These are phyloP conservation scores for Peromyscus californicus DNA, from an alignment of 2,113 vertebrate species.

Conservation along the genomic window DNA sequence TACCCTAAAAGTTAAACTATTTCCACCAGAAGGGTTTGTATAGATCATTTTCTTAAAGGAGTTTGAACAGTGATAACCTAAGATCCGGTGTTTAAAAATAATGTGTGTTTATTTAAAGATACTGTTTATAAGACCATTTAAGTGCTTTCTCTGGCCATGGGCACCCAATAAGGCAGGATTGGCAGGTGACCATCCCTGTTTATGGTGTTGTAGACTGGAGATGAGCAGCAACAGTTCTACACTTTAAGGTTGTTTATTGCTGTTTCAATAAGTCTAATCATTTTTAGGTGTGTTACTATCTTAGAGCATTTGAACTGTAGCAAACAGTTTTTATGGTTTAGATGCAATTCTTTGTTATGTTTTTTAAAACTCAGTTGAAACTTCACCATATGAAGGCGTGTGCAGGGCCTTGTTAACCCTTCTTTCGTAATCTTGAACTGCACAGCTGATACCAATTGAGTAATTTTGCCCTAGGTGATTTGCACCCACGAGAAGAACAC, in stretches of 20 bases:
- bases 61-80: neutral
- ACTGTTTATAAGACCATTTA: neutral
- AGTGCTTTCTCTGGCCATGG: neutral
- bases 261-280: constrained; percentile 4
- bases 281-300: constrained; percentile 7
- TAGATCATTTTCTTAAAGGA: neutral
- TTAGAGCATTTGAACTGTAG: constrained; percentile 13
- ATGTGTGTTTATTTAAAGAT: neutral
- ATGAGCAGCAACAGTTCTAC: neutral
- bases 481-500: constrained; percentile 24
- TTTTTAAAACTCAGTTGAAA: constrained; percentile 31
- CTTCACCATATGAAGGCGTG: constrained; percentile 24
- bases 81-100: neutral
- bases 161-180: neutral
- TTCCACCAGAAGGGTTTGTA: neutral
- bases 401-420: constrained; percentile 20
- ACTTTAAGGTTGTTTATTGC: constrained; percentile 4
- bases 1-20: neutral
- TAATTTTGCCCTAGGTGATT: constrained; percentile 71
- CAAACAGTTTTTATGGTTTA: constrained; percentile 20
- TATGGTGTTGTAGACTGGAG: neutral
- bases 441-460: constrained; percentile 59
- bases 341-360: constrained; percentile 15
- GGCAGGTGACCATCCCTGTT: neutral
- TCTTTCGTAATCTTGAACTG: constrained; percentile 55